Evolutionary conservation across 2,888 invertebrate species (phyloP).

Genomic region (Heteromurus nitidus): DNA sequence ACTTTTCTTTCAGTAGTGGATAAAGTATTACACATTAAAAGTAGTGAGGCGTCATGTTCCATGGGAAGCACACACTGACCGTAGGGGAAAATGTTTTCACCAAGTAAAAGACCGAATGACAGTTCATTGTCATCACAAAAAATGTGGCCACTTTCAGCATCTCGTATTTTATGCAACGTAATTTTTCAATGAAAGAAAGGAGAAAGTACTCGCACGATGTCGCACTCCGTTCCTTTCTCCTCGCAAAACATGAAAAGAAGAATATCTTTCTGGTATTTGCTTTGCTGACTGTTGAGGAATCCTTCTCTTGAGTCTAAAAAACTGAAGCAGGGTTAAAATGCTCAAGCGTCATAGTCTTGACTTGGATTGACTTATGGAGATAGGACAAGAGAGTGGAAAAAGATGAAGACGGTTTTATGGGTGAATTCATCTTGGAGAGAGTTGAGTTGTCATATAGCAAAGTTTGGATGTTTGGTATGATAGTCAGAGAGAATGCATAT

Average conservation of each 20-base stretch:
- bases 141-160: slow-evolving; percentile 15
- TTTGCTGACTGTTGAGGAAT: background rate
- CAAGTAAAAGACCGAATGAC: slow-evolving; percentile 16
- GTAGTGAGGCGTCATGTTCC: no score
- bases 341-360: slow-evolving; percentile 54
- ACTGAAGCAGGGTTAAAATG: slow-evolving; percentile 53
- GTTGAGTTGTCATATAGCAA: slow-evolving; percentile 50
- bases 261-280: slow-evolving; percentile 15
- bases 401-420: slow-evolving; percentile 64
- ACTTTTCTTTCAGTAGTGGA: no score
- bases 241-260: no score
- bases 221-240: no score
- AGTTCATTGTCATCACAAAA: slow-evolving; percentile 3
- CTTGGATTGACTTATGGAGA: slow-evolving; percentile 64
- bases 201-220: no score
- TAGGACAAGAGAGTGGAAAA: slow-evolving; percentile 59
- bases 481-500: slow-evolving; percentile 43
- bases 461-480: slow-evolving; percentile 41
- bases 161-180: background rate
- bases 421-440: slow-evolving; percentile 64
- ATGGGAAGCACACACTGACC: no score
- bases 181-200: background rate
- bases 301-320: slow-evolving; percentile 24
- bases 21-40: no score
- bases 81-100: background rate